Evolutionary conservation across 2,888 invertebrate species (phyloP), one percentile per base, ranked within the genome.

Genomic region (Eupeodes latifasciatus): DNA sequence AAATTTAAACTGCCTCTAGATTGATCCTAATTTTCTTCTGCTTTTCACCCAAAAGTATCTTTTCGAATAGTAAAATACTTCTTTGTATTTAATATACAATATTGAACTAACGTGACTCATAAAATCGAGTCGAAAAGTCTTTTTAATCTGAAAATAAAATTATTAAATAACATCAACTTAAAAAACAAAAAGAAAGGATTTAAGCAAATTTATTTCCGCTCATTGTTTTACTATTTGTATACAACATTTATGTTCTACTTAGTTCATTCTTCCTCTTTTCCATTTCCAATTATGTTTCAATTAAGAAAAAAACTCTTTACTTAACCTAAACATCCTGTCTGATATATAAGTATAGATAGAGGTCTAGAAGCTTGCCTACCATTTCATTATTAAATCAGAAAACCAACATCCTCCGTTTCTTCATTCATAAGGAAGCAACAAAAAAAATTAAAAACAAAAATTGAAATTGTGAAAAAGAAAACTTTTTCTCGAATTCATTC

Each of bases 301-400:
- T 88, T 88, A 88, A 66, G 86, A 67, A 77, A 67, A 77, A 83
- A 87, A 76, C 79, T 76, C 51, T 51, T 71, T 44, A 44, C 66
- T 67, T 79, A 71, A 57, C 64, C 64, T 69, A 67, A 57, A 64
- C 75, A 79, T 81, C 69, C 76, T 80, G 83, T 19, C 78, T 74
- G 59, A 12, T 47, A 40, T 9, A 40, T 40, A 40, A 5, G 9
- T 40, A 5, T 9, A 5, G 40, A 0, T 14, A 51, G 51, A 5
- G 14, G 14, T 40, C 40, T 14, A 5, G 14, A 5, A 49, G n/a
- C 61, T 61, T 61, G 87, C 84, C 84, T 87, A 83, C 69, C 77
- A 77, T 84, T 83, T 83, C 57, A 84, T 84, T 84, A 88, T 88
- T 88, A 74, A 88, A 88, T 88, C 87, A 84, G 72, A 72, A 88